Conservation (phyloP, 1,140 invertebrate species). For the Mycetomoellerius zeteki region DNA sequence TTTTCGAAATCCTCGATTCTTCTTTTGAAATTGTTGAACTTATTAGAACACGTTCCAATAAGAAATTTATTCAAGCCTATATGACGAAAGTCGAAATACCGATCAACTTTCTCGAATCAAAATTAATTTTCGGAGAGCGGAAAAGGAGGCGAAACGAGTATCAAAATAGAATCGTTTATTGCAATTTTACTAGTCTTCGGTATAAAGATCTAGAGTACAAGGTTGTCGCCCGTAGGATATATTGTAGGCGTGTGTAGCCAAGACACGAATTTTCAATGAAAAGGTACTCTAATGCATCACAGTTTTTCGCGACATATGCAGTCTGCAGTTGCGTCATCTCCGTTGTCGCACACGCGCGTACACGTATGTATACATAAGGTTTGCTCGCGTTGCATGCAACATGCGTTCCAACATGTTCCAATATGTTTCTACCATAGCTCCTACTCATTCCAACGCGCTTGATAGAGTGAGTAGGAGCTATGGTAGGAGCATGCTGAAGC, state of each 20-base stretch:
- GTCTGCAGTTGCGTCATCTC: conserved; percentile 42
- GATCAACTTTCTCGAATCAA: background rate
- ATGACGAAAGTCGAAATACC: background rate
- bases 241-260: background rate
- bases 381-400: too few species aligned
- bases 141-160: conserved; percentile 46
- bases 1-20: background rate
- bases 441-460: too few species aligned
- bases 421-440: too few species aligned
- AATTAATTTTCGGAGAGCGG: background rate
- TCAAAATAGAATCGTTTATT: conserved; percentile 76
- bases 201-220: conserved; percentile 69
- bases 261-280: conserved; percentile 64
- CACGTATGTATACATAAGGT: background rate
- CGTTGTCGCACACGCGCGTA: conserved; percentile 27
- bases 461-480: too few species aligned
- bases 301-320: conserved; percentile 63
- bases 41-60: background rate
- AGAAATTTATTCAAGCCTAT: background rate
- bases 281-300: conserved; percentile 71
- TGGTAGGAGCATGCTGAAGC: too few species aligned
- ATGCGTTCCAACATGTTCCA: too few species aligned
- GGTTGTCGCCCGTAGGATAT: conserved; percentile 10
- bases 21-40: background rate
- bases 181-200: conserved; percentile 62